These are phyloP conservation scores for Drosophila watanabei DNA, from an alignment of 1,140 invertebrate species.

Conservation along the genomic window DNA sequence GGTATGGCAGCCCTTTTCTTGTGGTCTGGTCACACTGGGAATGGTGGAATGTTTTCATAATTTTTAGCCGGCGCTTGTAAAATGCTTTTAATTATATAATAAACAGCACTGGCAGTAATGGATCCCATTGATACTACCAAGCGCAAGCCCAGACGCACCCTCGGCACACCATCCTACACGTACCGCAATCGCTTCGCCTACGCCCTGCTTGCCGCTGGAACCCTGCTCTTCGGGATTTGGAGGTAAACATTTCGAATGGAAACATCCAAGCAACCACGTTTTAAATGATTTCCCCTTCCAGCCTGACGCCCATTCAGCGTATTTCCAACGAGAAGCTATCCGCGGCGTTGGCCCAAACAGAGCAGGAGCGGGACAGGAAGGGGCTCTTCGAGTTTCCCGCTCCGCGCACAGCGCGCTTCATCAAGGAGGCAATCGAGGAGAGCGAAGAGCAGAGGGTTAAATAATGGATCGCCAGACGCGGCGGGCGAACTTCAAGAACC, in stretches of 20 bases:
- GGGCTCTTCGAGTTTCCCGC: slow-evolving; percentile 64
- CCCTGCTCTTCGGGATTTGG: slow-evolving; percentile 63
- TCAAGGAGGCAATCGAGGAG: slow-evolving; percentile 66
- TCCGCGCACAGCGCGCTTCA: slow-evolving; percentile 48
- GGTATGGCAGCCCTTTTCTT: background rate
- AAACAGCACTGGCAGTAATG: slow-evolving; percentile 55
- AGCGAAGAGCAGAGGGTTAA: slow-evolving; percentile 59
- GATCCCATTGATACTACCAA: slow-evolving; percentile 70
- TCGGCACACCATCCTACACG: slow-evolving; percentile 75
- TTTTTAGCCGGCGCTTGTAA: slow-evolving; percentile 32
- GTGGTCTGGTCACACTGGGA: background rate
- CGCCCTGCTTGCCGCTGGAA: slow-evolving; percentile 61
- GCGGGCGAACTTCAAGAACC: slow-evolving; percentile 72
- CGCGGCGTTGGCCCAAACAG: slow-evolving; percentile 18
- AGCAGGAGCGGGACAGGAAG: slow-evolving; percentile 66
- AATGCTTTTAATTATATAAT: slow-evolving; percentile 78
- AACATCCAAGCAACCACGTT: background rate
- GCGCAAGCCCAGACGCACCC: slow-evolving; percentile 79
- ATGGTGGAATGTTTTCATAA: slow-evolving; percentile 28
- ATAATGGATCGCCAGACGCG: slow-evolving; percentile 71
- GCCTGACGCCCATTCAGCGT: slow-evolving; percentile 66
- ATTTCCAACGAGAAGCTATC: slow-evolving; percentile 62
- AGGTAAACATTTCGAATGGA: slow-evolving; percentile 34
- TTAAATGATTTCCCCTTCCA: slow-evolving; percentile 8
- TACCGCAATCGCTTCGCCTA: slow-evolving; percentile 80